A percentile compares a stretch with the other conserved stretches of the same genome.
These are phyloP conservation scores for Sebastes itinus DNA, from an alignment of 2,797 vertebrate species.

Conservation along the genomic window DNA sequence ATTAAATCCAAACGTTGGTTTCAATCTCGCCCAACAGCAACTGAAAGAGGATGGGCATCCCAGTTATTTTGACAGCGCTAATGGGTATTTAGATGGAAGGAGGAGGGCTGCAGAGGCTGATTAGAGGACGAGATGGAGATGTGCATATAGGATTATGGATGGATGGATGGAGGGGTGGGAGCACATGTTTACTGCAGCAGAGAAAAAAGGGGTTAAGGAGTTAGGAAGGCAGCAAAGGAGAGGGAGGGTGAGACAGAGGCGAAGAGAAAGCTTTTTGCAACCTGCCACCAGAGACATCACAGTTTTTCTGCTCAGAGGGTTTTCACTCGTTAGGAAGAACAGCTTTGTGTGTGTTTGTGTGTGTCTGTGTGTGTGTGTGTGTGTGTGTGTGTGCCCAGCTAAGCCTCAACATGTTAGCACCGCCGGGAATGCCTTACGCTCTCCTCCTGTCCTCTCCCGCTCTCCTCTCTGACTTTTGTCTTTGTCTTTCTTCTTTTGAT, in stretches of 20 bases:
- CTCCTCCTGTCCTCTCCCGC: slow-evolving; percentile 19
- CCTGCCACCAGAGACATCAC: slow-evolving; percentile 79
- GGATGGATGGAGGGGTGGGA: background rate
- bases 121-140: slow-evolving; percentile 16
- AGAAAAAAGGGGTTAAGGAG: slow-evolving; percentile 14
- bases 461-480: slow-evolving; percentile 23
- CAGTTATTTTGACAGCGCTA: slow-evolving; percentile 33
- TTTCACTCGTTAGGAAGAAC: slow-evolving; percentile 55
- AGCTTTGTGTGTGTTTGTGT: slow-evolving; percentile 39
- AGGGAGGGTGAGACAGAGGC: slow-evolving; percentile 28
- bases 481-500: slow-evolving; percentile 13
- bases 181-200: background rate
- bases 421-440: slow-evolving; percentile 29
- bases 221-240: slow-evolving; percentile 11
- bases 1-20: slow-evolving; percentile 27
- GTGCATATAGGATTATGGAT: slow-evolving; percentile 9
- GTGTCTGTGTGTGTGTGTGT: slow-evolving; percentile 7
- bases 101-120: slow-evolving; percentile 23
- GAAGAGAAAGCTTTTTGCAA: slow-evolving; percentile 82
- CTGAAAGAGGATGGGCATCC: background rate
- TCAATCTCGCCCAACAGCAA: background rate
- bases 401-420: slow-evolving; percentile 48
- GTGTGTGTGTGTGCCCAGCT: background rate
- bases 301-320: slow-evolving; percentile 76
- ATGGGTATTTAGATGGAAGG: slow-evolving; percentile 36